Base-by-base conservation (phyloP, 2,888 invertebrate species). In the Trypoxylon attenuatum region DNA sequence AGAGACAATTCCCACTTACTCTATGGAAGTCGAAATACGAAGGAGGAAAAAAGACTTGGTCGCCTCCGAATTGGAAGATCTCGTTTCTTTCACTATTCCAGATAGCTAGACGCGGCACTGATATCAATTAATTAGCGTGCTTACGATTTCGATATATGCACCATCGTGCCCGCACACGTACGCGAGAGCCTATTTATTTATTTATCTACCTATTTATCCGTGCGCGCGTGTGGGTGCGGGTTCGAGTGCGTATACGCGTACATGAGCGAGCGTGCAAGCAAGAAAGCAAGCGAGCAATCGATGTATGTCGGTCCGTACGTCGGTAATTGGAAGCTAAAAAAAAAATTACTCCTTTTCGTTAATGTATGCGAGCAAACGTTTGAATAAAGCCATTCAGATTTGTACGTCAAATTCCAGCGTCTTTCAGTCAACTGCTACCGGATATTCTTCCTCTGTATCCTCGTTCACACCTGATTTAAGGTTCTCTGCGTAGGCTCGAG, bases 291-390 rank as follows among this genome's bases (percentile, higher is more conserved):
- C 33, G 33, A 6, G 13, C 33, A 3, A 33, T 10, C 33, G 33
- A 33, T 33, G 45, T 50, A 22, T 21, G 27, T 47, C 79, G 76
- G 79, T 82, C 81, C 82, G 77, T 79, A 64, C 78, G 80, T 79
- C 60, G 76, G 79, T 73, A 60, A 62, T 66, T 33, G 33, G 13
- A 33, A 33, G 13, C n/a, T 33, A 33, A 33, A 25, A 25, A 25
- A 25, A 33, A 13, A 33, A 33, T 10, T 13, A 33, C 33, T 13
- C 33, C 10, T 13, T 61, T 69, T 45, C 62, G 51, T 51, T 65
- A 52, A 51, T 63, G 63, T 62, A 21, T 63, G 63, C 52, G 63
- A 56, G 62, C 56, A 47, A 56, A 63, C 56, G 56, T 52, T 62
- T 75, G 70, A 75, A 75, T 75, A 75, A 75, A 75, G 63, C 60